Evolutionary conservation across 2,113 vertebrate genomes (phyloP).

Genomic region (Hiodon tergisus): DNA sequence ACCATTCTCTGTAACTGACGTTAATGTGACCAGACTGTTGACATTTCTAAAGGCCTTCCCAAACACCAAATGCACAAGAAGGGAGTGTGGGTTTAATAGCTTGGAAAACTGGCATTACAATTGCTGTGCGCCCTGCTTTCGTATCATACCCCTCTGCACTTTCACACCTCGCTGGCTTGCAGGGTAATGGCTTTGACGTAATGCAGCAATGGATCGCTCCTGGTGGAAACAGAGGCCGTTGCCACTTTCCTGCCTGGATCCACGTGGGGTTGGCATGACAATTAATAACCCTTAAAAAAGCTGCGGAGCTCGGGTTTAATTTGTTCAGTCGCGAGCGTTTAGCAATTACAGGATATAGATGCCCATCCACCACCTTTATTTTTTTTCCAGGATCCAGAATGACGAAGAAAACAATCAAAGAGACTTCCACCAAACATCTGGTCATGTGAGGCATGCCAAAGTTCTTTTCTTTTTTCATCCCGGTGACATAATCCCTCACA

Average conservation of each 20-base stretch:
- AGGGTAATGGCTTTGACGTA: neutral
- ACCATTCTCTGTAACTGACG: slow-evolving; percentile 16
- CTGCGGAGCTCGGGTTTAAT: neutral
- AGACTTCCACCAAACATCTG: neutral
- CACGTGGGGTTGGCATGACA: slow-evolving; percentile 7
- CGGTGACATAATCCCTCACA: slow-evolving; percentile 9
- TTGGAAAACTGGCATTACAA: slow-evolving; percentile 12
- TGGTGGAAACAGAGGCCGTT: slow-evolving; percentile 2
- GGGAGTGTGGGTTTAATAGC: slow-evolving; percentile 8
- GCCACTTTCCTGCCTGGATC: neutral
- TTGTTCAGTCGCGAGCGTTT: neutral
- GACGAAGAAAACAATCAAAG: neutral
- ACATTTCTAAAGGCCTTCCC: slow-evolving; percentile 21
- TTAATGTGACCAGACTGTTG: slow-evolving; percentile 21
- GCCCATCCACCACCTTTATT: neutral
- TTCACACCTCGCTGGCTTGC: neutral
- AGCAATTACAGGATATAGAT: neutral
- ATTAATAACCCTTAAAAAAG: neutral
- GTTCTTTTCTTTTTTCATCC: neutral
- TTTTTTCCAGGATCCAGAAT: neutral
- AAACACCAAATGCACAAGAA: slow-evolving; percentile 4
- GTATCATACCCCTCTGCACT: neutral
- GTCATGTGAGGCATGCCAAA: neutral
- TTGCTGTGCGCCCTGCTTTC: neutral
- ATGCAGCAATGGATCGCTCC: neutral